Conservation (phyloP, 2,888 invertebrate genomes). For the Callimorpha dominula region DNA sequence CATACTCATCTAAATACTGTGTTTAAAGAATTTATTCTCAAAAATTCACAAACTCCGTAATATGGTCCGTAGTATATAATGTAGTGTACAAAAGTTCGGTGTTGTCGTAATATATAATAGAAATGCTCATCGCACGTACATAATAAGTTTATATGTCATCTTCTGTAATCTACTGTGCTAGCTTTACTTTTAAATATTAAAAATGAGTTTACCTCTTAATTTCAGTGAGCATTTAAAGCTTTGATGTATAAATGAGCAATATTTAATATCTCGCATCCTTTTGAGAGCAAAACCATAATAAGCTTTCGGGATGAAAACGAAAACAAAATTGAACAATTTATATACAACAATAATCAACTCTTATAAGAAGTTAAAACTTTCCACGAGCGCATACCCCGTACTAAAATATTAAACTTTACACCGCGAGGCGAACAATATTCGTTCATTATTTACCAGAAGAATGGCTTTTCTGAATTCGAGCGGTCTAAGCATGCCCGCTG, state of each 20-base stretch:
- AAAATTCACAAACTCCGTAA: no score
- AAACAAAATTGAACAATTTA: not conserved
- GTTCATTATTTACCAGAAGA: conserved; percentile 51
- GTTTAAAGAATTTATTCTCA: no score
- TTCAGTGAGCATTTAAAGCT: not conserved
- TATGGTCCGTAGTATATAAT: no score
- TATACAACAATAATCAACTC: conserved; percentile 13
- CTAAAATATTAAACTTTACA: conserved; percentile 44
- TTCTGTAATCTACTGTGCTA: no score
- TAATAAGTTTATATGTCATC: no score
- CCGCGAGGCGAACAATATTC: conserved; percentile 42
- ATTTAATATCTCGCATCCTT: not conserved
- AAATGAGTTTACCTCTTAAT: not conserved
- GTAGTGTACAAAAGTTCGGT: no score
- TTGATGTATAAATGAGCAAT: no score
- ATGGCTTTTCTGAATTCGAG: conserved; percentile 44
- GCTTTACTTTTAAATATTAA: no score
- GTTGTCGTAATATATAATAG: no score
- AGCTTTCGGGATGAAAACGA: not conserved
- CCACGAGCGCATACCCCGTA: conserved; percentile 20
- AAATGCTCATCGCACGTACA: no score
- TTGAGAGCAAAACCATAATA: not conserved
- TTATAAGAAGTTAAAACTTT: conserved; percentile 29
- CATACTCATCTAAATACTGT: no score
- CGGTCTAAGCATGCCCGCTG: conserved; percentile 37